These are phyloP conservation scores for Steinernema scapterisci DNA, from an alignment of 2,888 invertebrate species.

Conservation along the genomic window DNA sequence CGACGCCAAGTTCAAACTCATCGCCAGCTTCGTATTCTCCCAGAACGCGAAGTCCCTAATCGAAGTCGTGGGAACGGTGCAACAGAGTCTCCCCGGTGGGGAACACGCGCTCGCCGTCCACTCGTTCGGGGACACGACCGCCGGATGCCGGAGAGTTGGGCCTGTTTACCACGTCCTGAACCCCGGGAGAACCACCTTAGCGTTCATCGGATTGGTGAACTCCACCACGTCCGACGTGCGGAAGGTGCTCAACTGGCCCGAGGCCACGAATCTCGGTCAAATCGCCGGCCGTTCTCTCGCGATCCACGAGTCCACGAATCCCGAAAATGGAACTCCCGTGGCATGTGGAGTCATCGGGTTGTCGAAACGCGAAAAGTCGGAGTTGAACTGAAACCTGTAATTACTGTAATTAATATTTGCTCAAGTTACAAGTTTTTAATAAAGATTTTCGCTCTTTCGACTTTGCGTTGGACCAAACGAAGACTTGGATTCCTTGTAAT, in stretches of 20 bases:
- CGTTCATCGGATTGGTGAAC: constrained; percentile 5
- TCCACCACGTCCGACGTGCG: not conserved
- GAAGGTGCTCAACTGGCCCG: constrained; percentile 16
- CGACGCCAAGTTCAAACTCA: constrained; percentile 3
- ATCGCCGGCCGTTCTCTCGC: constrained; percentile 16
- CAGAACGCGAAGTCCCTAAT: not conserved
- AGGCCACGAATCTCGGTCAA: not conserved
- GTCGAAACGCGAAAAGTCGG: constrained; percentile 6
- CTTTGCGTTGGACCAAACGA: no score
- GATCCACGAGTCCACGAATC: constrained; percentile 7
- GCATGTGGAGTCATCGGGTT: constrained; percentile 19
- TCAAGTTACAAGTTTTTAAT: not conserved
- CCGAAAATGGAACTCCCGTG: not conserved
- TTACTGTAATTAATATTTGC: constrained; percentile 2
- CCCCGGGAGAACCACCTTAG: not conserved
- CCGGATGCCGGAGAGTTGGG: constrained; percentile 34
- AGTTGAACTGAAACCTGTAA: not conserved
- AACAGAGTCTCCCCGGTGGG: not conserved
- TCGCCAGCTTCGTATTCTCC: constrained; percentile 24
- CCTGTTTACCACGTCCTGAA: constrained; percentile 2
- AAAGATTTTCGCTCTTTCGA: not conserved
- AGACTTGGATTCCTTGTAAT: no score
- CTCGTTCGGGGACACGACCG: constrained; percentile 37
- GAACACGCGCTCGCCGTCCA: constrained; percentile 13
- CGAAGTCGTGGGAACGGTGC: constrained; percentile 2